Evolutionary conservation across 2,888 invertebrate species (phyloP).

Genomic region (Eupithecia subumbrata): DNA sequence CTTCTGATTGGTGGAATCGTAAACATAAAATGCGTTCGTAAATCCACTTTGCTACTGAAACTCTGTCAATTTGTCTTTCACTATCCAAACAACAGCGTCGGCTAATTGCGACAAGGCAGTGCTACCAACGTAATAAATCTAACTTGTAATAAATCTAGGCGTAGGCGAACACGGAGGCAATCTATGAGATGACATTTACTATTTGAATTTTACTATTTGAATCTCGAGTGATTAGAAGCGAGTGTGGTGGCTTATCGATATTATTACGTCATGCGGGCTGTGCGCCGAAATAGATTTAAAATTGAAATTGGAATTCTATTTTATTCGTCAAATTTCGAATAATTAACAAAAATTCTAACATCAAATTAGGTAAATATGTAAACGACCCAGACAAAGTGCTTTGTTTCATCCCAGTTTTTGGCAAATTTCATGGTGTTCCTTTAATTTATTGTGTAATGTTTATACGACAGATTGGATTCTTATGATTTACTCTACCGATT

Average conservation of each 20-base stretch:
- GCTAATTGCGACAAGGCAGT: constrained; percentile 37
- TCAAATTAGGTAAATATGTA: too few relatives aligned
- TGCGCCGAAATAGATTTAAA: neutral
- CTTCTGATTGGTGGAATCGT: neutral
- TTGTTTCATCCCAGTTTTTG: too few relatives aligned
- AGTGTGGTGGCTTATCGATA: neutral
- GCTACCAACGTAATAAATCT: constrained; percentile 33
- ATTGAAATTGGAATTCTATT: neutral
- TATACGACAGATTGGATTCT: too few relatives aligned
- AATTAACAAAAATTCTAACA: too few relatives aligned
- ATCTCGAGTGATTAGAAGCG: neutral
- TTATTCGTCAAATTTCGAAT: neutral
- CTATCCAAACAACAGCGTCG: constrained; percentile 24
- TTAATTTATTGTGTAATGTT: too few relatives aligned
- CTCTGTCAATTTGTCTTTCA: constrained; percentile 30
- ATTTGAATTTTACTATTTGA: neutral
- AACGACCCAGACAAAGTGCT: too few relatives aligned
- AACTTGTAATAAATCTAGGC: constrained; percentile 26
- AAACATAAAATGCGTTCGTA: neutral
- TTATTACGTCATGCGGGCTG: neutral
- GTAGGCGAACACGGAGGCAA: constrained; percentile 37
- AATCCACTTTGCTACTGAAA: constrained; percentile 5
- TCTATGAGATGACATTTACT: constrained; percentile 26
- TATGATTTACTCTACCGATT: too few relatives aligned
- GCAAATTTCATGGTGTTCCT: too few relatives aligned